Base-by-base conservation (phyloP, 2,888 invertebrate species). In the Pemphredon lugubris region DNA sequence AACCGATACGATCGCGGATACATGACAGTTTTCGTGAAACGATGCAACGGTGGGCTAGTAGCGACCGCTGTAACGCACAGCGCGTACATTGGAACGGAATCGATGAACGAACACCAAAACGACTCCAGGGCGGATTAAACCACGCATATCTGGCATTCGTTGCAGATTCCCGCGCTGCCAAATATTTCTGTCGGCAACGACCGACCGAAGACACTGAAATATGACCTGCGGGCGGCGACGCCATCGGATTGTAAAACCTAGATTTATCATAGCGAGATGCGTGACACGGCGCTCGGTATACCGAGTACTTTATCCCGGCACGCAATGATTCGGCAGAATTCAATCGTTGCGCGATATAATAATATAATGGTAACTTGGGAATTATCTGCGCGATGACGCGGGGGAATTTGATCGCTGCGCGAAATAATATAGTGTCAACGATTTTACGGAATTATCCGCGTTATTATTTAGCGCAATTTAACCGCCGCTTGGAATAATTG, bases 131-230 rank as follows among this genome's bases (percentile, higher is more conserved):
- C 23, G 61, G 68, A 77, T 68, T 72, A 77, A 77, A 74, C 64
- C 75, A 34, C 75, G 68, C 64, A 61, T 74, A 77, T 68, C 78
- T 74, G 58, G 47, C 64, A 64, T 75, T 77, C 75, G 71, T 75
- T 75, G 77, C 55, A 42, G 66, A 32, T 32, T 47, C 34, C 60
- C n/a, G 32, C 44, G 23, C 50, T 50, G 44, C 44, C 64, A 59
- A 77, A 77, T 75, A 77, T 77, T 77, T 77, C 72, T 68, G 64
- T 67, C 73, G 47, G 37, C 72, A 73, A 51, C 54, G 47, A 59
- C 50, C 20, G 42, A 21, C 50, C 60, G 40, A 74, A 73, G 79
- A 79, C 78, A 71, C 47, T 78, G 78, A 78, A 79, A 76, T 78
- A 78, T n/a, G n/a, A n/a, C n/a, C n/a, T n/a, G n/a, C 71, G 73